Base-by-base conservation (phyloP, 1,140 invertebrate genomes). In the Aradophagus sp. region DNA sequence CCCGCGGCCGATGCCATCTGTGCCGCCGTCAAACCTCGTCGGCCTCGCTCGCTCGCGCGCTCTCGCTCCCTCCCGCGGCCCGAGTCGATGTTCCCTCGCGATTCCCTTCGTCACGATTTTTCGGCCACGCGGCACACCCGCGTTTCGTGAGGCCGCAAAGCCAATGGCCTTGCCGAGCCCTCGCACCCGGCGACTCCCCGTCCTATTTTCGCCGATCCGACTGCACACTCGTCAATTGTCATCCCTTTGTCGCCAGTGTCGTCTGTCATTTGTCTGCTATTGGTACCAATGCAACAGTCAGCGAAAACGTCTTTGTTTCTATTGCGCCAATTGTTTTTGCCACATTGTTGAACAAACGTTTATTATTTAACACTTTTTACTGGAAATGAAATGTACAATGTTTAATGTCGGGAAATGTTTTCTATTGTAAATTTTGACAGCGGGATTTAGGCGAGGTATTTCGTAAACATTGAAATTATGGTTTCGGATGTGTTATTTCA, bases 161-260 rank as follows among this genome's bases (percentile, higher is more conserved):
- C 52, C 66, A 76, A 77, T 77, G 77, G 75, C 78, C 79, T 80
- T 81, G 79, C 74, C 58, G 65, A 75, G 74, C 44, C 44, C 44
- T 42, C 47, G 17, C 48, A 47, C n/a, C 53, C 52, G 63, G 63
- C 63, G 14, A 58, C 56, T 56, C 50, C 45, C 35, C 44, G 58
- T 58, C 53, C 45, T 67, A 58, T 52, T 67, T 44, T 52, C 38
- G 44, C 19, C n/a, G 17, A 47, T 41, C 48, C 10, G 23, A 2
- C 35, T 13, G 41, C 12, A 0, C 5, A 5, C 1, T 15, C 2
- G 12, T 47, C 31, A 59, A 48, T 41, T 41, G 36, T 41, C 35
- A 48, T 17, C 15, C 13, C 19, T 2, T 8, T 0, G 2, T 34
- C 0, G 2, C 12, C n/a, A 52, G 58, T 62, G 38, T 52, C 52